Evolutionary conservation across 2,113 vertebrate species (phyloP).

Genomic region (Sander lucioperca): DNA sequence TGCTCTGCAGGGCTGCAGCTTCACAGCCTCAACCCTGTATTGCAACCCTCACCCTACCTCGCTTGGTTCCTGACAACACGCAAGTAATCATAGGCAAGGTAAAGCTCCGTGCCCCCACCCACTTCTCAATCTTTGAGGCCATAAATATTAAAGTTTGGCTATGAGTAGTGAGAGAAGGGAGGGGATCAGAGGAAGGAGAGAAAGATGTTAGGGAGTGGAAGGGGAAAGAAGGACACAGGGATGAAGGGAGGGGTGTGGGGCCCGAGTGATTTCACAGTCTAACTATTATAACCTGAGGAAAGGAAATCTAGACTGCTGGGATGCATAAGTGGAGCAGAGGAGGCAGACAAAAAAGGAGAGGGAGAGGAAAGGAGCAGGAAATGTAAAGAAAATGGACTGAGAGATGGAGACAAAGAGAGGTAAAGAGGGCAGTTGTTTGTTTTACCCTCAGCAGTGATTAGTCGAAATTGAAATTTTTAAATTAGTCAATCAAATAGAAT

Average conservation of each 20-base stretch:
- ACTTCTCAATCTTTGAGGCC: conserved; percentile 72
- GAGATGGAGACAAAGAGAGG: conserved; percentile 29
- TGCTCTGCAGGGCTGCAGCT: conserved; percentile 32
- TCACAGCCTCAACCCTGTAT: conserved; percentile 33
- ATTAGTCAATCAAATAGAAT: conserved; percentile 44
- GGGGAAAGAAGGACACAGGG: conserved; percentile 65
- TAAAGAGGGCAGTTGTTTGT: conserved; percentile 22
- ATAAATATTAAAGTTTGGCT: conserved; percentile 87
- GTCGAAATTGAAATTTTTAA: conserved; percentile 6
- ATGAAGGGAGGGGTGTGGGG: conserved; percentile 58
- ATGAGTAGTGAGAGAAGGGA: conserved; percentile 74
- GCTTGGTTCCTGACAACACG: conserved; percentile 61
- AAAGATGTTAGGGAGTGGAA: conserved; percentile 56
- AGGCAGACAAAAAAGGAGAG: conserved; percentile 50
- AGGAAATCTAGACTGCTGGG: conserved; percentile 79
- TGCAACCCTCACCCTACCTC: conserved; percentile 48
- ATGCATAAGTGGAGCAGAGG: conserved; percentile 73
- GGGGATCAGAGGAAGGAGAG: conserved; percentile 55
- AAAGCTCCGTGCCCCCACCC: conserved; percentile 52
- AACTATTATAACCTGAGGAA: conserved; percentile 87
- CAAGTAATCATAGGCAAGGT: conserved; percentile 67
- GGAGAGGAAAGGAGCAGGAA: conserved; percentile 48
- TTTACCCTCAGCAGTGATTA: neutral
- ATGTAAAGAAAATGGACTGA: conserved; percentile 41
- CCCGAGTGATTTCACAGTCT: conserved; percentile 89